These are phyloP conservation scores for Chlamydotis undulata DNA, from an alignment of 2,113 vertebrate genomes.

Conservation along the genomic window DNA sequence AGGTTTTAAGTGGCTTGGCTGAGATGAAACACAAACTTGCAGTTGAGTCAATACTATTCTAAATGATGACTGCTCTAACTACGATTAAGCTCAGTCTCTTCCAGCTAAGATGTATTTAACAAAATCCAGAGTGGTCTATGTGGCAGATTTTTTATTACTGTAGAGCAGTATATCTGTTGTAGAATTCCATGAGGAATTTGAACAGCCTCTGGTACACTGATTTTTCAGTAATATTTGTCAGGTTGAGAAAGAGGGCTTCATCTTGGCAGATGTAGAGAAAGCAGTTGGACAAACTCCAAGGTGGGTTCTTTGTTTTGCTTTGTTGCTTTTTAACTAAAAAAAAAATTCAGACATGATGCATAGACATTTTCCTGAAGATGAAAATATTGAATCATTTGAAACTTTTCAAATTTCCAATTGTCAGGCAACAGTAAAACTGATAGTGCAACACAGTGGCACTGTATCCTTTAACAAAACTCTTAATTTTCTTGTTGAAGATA, in stretches of 20 bases:
- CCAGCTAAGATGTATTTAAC: background rate
- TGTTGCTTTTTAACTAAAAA: background rate
- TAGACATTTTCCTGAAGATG: background rate
- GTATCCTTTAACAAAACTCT: background rate
- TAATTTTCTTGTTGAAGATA: background rate
- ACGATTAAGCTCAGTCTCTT: background rate
- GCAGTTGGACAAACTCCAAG: background rate
- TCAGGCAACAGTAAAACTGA: background rate
- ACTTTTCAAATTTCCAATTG: background rate
- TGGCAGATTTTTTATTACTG: background rate
- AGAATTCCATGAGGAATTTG: background rate
- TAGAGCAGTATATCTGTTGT: background rate
- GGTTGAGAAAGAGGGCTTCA: background rate
- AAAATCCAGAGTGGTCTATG: accelerated
- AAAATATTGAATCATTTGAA: background rate
- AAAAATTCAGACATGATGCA: background rate
- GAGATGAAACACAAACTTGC: background rate
- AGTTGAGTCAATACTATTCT: background rate
- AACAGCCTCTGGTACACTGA: background rate
- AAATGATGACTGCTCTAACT: background rate
- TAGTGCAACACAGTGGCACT: background rate
- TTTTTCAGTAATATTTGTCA: background rate
- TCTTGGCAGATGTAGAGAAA: background rate
- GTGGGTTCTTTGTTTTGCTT: background rate
- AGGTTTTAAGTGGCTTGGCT: background rate